phyloP scores from a whole-genome alignment of 1,140 invertebrate species.

The Plodia interpunctella region DNA sequence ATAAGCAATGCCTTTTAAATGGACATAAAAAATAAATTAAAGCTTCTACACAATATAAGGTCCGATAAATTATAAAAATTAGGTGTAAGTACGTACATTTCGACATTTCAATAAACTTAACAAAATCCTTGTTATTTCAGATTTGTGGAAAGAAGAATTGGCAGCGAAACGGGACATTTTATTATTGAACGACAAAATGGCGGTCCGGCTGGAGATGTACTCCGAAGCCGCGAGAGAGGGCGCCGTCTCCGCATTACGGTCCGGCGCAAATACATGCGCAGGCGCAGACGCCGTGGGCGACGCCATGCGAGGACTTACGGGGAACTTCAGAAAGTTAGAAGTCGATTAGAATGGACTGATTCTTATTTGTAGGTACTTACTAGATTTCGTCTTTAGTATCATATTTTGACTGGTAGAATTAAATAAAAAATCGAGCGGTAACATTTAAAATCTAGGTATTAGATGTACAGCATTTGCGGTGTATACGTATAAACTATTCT shows the following conservation, averaged over 20 bases:
- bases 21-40: too few species aligned
- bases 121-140: conserved; percentile 50
- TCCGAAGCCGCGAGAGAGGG: conserved; percentile 83
- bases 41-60: too few species aligned
- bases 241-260: conserved; percentile 81
- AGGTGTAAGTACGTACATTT: too few species aligned
- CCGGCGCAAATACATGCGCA: conserved; percentile 72
- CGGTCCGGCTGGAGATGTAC: conserved; percentile 80
- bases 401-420: too few species aligned
- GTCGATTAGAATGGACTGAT: conserved; percentile 75
- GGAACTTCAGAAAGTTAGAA: conserved; percentile 87
- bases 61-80: too few species aligned
- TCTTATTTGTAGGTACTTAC: background rate
- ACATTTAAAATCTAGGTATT: too few species aligned
- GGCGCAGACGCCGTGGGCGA: conserved; percentile 75
- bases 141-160: conserved; percentile 82
- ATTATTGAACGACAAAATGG: conserved; percentile 80
- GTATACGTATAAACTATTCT: too few species aligned
- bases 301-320: conserved; percentile 82
- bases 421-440: too few species aligned
- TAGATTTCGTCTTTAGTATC: background rate
- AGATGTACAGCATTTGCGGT: too few species aligned
- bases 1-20: too few species aligned
- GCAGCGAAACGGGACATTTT: conserved; percentile 76
- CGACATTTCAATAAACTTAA: too few species aligned